Evolutionary conservation across 2,888 invertebrate genomes (phyloP), one percentile per base, ranked within the genome.

Genomic region (Erynnis tages): DNA sequence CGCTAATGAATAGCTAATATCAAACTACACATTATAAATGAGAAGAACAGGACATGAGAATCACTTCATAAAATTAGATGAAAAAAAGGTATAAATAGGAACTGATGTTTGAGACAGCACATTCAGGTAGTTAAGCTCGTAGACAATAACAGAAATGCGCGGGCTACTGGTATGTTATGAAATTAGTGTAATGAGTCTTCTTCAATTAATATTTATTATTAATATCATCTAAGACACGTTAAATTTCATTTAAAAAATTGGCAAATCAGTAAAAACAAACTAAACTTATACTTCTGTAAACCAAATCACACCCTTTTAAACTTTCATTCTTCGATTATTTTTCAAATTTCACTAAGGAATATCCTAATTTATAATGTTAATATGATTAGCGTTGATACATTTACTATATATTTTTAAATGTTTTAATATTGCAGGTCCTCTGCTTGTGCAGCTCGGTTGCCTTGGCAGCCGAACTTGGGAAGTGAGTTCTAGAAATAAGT

Each of bases 81-180:
- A 64, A 75, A 83, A 83, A 82, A 85, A 76, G 75, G 80, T 88
- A 88, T 87, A 88, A 80, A 88, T 82, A 87, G 75, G 76, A 72
- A 69, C 71, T 71, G 70, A 67, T 70, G 67, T 68, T 73, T 69
- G 67, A 72, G 67, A 72, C 66, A 75, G 63, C 78, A 81, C 86
- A 88, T 79, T 87, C 77, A 73, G 69, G 69, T 74, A 63, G 74
- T 72, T 67, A 70, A 69, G 67, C 69, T 66, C 76, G 72, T 70
- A 67, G 76, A 76, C 69, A 67, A 71, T 69, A 73, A 78, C 80
- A 68, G 71, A 77, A 79, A 88, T 88, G 88, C 81, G 82, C 57
- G 66, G 66, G 57, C 66, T 87, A 62, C 63, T 85, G 81, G 88
- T 88, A 71, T 78, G 87, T 78, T 40, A 14, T 40, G 6, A 40